Evolutionary conservation across 2,113 vertebrate genomes (phyloP).

Genomic region (Emydura subglobosa): DNA sequence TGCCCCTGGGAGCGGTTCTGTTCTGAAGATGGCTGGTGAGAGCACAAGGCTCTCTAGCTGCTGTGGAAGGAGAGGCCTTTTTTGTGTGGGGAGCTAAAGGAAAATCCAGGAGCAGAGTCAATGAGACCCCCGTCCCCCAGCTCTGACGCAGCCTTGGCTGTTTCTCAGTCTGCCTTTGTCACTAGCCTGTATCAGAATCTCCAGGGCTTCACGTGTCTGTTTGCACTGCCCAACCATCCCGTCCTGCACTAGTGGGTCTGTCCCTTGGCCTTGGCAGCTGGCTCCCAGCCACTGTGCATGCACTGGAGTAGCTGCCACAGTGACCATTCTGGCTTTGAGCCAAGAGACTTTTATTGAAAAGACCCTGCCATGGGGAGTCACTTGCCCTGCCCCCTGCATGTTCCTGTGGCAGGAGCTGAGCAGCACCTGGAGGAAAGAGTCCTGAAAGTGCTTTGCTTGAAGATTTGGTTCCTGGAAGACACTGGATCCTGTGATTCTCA

Average conservation of each 20-base stretch:
- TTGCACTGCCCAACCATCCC: neutral
- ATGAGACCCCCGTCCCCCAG: neutral
- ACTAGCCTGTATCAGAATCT: neutral
- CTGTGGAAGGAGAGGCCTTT: neutral
- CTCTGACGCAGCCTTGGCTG: neutral
- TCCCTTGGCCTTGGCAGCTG: neutral
- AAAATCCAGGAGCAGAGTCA: neutral
- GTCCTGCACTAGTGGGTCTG: neutral
- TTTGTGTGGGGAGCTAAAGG: neutral
- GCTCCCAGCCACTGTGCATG: neutral
- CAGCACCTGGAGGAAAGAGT: constrained; percentile 59
- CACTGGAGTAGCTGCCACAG: neutral
- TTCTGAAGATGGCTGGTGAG: neutral
- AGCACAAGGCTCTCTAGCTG: neutral
- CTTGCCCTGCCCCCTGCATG: neutral
- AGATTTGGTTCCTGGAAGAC: constrained; percentile 68
- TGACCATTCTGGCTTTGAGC: constrained; percentile 26
- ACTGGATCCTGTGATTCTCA: constrained; percentile 58
- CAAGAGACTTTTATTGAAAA: constrained; percentile 74
- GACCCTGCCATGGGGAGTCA: neutral
- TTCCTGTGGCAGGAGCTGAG: constrained; percentile 30
- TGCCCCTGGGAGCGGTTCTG: neutral
- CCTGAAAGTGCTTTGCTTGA: constrained; percentile 64
- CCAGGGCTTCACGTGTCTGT: neutral
- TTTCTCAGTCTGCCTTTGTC: neutral